Base-by-base conservation (phyloP, 2,797 vertebrate species). In the Varecia variegata region DNA sequence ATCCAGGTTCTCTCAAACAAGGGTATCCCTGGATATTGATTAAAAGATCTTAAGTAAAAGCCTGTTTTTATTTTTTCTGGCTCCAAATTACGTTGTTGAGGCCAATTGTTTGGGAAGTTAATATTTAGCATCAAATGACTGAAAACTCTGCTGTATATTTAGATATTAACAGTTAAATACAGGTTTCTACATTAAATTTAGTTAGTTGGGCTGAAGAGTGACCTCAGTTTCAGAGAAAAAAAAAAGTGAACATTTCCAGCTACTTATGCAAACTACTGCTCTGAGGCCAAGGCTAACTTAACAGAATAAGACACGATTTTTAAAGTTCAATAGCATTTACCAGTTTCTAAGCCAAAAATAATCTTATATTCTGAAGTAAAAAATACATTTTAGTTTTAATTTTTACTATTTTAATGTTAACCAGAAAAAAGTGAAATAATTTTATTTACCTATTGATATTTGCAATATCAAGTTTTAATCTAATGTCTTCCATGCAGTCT, bases 141-240 rank as follows among this genome's bases (percentile, higher is more conserved):
- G 47, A 94, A 82, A 91, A 81, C 18, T 67, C 5, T 68, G 67
- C 17, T 80, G 23, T 91, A 76, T 77, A 88, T 88, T 97, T 94
- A 96, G 65, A 40, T 93, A 77, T 65, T 95, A 96, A 95, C 52
- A 92, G 89, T 94, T 67, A 91, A 84, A 95, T 98, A 94, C 27
- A 94, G 21, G 95, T 96, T 98, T 97, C 71, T 92, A 40, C 27
- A 96, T 97, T 96, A 98, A 96, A 70, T 67, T 68, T 82, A 54
- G 93, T 95, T 95, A 98, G 58, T 86, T 97, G 82, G 62, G 90
- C 43, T 96, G 88, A 95, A 87, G 96, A 96, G 92, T 97, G 95
- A 97, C 94, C 83, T 98, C 93, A 98, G 88, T 92, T 38, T 97
- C 91, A 97, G 76, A 23, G 70, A 68, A 89, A 65, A 96, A 68